phyloP scores from a whole-genome alignment of 2,797 vertebrate species.

The Pelodytes ibericus region DNA sequence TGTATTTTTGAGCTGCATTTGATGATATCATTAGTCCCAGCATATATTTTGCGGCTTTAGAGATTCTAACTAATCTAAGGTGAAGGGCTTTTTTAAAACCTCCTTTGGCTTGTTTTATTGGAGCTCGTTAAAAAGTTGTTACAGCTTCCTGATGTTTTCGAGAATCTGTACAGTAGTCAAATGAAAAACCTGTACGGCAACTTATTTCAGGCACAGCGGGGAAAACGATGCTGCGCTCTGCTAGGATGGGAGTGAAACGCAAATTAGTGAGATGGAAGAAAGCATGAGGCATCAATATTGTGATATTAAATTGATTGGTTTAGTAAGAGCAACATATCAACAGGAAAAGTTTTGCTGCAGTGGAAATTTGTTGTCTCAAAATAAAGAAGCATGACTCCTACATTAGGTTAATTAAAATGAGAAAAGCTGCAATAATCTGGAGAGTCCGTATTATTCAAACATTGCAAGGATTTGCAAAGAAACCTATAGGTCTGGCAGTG shows the following conservation, averaged over 20 bases:
- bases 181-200: constrained; percentile 50
- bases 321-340: constrained; percentile 37
- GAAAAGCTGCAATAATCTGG: no score
- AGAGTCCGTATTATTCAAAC: no score
- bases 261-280: constrained; percentile 51
- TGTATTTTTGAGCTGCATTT: constrained; percentile 48
- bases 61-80: constrained; percentile 44
- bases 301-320: constrained; percentile 54
- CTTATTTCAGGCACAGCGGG: constrained; percentile 53
- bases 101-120: constrained; percentile 52
- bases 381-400: constrained; percentile 20
- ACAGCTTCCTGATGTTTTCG: constrained; percentile 55
- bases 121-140: constrained; percentile 56
- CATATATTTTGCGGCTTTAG: constrained; percentile 46
- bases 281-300: constrained; percentile 44
- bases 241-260: constrained; percentile 38
- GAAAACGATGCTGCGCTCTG: constrained; percentile 28
- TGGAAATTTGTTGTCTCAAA: constrained; percentile 23
- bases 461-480: no score
- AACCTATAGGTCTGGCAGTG: no score
- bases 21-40: constrained; percentile 53
- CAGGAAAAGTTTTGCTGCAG: constrained; percentile 40
- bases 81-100: constrained; percentile 40
- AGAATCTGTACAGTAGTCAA: constrained; percentile 52
- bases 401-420: neutral